These are phyloP conservation scores for Heterodera filipjevi DNA, from an alignment of 2,888 invertebrate genomes.

Conservation along the genomic window DNA sequence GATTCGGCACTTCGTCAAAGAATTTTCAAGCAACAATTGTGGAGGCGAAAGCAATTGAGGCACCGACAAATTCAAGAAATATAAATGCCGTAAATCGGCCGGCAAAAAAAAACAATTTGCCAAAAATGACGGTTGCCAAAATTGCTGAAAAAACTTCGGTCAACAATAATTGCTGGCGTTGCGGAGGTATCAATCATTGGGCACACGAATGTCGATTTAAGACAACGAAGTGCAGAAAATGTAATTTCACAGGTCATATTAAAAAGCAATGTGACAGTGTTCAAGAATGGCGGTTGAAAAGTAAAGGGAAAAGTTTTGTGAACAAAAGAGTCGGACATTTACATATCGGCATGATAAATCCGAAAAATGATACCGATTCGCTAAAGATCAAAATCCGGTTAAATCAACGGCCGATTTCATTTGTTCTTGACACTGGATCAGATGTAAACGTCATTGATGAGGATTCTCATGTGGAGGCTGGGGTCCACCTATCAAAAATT, in stretches of 20 bases:
- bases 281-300: not conserved
- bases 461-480: not conserved
- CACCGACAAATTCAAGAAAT: not conserved
- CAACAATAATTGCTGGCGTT: not conserved
- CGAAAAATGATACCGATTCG: not conserved
- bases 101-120: not conserved
- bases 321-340: not conserved
- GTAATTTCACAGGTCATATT: not conserved
- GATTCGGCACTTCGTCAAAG: too few species aligned
- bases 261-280: not conserved
- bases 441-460: not conserved
- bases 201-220: not conserved
- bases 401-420: not conserved
- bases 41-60: not conserved
- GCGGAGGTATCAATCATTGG: not conserved
- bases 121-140: not conserved
- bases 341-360: not conserved
- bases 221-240: not conserved
- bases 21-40: not conserved
- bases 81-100: not conserved
- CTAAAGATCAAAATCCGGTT: not conserved
- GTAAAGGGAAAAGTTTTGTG: not conserved
- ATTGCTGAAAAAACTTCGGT: not conserved
- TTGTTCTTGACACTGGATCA: not conserved
- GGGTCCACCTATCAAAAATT: too few species aligned